These are phyloP conservation scores for Phenganax marumi DNA, from an alignment of 92 coral and sea anemone species.

Conservation along the genomic window DNA sequence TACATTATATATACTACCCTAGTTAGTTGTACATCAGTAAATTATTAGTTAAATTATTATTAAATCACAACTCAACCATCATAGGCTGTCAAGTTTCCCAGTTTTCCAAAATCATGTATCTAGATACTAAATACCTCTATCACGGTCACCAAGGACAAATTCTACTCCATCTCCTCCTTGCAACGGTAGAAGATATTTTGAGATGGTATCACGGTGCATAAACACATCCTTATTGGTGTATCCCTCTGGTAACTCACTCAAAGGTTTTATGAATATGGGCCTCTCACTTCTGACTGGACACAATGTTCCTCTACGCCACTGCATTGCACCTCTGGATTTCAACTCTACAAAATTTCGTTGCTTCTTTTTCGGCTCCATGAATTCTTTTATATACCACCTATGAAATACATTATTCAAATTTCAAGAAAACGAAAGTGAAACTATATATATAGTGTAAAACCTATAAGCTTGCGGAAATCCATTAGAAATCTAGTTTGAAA, in stretches of 20 bases:
- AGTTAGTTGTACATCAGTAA: too few relatives aligned
- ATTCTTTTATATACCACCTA: too few relatives aligned
- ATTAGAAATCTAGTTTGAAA: too few relatives aligned
- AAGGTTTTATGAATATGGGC: conserved; percentile 30
- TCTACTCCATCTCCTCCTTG: conserved; percentile 31
- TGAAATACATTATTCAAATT: too few relatives aligned
- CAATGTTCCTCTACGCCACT: conserved; percentile 18
- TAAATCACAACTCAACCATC: too few relatives aligned
- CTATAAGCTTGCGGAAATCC: too few relatives aligned
- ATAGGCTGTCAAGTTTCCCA: too few relatives aligned
- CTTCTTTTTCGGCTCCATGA: conserved; percentile 2
- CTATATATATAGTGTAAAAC: too few relatives aligned
- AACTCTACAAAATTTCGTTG: not conserved
- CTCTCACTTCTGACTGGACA: conserved; percentile 17
- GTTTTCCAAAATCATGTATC: too few relatives aligned
- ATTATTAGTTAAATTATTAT: too few relatives aligned
- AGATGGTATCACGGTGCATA: conserved; percentile 23
- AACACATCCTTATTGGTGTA: conserved; percentile 32
- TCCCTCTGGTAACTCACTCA: conserved; percentile 26
- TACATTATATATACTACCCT: too few relatives aligned
- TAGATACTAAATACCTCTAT: conserved; percentile 19
- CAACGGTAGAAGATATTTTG: conserved; percentile 12
- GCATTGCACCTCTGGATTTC: not conserved
- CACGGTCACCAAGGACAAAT: conserved; percentile 39
- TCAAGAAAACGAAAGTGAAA: too few relatives aligned